phyloP scores from a whole-genome alignment of 2,797 vertebrate genomes.

The Falco columbarius region DNA sequence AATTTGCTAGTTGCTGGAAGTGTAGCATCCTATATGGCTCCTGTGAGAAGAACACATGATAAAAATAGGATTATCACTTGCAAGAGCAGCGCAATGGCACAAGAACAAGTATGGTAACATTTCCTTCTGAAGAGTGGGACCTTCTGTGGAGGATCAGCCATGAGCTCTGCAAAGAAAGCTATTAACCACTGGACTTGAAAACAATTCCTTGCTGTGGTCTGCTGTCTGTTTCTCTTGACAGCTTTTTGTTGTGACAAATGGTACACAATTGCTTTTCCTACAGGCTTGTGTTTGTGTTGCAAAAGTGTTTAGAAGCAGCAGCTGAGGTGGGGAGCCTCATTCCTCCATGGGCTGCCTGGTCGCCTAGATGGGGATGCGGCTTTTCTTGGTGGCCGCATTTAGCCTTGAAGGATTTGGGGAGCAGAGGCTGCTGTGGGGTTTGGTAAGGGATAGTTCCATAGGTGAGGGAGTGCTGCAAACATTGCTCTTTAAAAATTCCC shows the following conservation, averaged over 20 bases:
- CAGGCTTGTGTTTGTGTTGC: not conserved
- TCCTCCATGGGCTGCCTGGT: not conserved
- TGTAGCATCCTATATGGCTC: not conserved
- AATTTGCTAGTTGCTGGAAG: not conserved
- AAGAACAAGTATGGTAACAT: not conserved
- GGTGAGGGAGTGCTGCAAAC: not conserved
- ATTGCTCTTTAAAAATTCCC: not conserved
- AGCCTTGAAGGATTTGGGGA: not conserved
- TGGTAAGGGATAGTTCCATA: not conserved
- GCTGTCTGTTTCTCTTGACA: not conserved
- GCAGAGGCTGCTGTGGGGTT: not conserved
- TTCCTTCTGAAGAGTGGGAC: not conserved
- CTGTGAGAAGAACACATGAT: not conserved
- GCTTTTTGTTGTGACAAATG: not conserved
- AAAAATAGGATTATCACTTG: conserved; percentile 20
- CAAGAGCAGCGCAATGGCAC: not conserved
- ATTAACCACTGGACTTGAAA: not conserved
- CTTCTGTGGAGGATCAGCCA: not conserved
- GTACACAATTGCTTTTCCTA: not conserved
- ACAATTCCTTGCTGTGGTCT: not conserved
- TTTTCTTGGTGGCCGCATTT: not conserved
- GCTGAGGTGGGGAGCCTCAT: not conserved
- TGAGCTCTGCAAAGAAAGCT: not conserved
- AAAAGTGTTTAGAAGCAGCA: not conserved
- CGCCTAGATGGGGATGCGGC: not conserved